Conservation (phyloP, 2,888 invertebrate genomes). For the Unio pictorum region DNA sequence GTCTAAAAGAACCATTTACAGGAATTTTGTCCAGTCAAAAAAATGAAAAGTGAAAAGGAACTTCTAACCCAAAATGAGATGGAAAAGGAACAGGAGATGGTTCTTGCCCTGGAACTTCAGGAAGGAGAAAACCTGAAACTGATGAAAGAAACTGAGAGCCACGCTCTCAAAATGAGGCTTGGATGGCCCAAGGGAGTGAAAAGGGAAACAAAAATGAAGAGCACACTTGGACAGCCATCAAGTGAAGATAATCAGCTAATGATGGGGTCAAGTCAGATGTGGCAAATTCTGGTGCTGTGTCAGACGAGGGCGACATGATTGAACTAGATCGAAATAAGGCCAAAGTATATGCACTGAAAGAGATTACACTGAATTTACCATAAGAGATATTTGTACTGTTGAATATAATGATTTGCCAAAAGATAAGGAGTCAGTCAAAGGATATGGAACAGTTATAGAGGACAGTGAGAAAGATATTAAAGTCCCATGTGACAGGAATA, state of each 20-base stretch:
- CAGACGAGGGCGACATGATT: background rate
- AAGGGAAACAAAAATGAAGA: slow-evolving; percentile 51
- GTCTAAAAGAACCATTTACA: slow-evolving; percentile 66
- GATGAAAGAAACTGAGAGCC: slow-evolving; percentile 19
- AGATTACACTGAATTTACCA: too few relatives aligned
- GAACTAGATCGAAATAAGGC: too few relatives aligned
- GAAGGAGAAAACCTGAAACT: slow-evolving; percentile 38
- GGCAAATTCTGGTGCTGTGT: background rate
- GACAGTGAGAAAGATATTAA: too few relatives aligned
- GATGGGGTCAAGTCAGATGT: slow-evolving; percentile 16
- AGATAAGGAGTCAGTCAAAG: too few relatives aligned
- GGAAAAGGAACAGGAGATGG: slow-evolving; percentile 41
- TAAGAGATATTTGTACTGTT: too few relatives aligned
- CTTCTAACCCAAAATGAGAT: slow-evolving; percentile 44
- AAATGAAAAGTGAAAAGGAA: slow-evolving; percentile 40
- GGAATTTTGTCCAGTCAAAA: slow-evolving; percentile 63
- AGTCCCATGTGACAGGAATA: too few relatives aligned
- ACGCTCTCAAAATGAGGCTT: slow-evolving; percentile 28
- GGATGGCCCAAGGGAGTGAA: slow-evolving; percentile 55
- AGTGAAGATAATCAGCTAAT: slow-evolving; percentile 39
- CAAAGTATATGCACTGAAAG: too few relatives aligned
- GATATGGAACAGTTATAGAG: too few relatives aligned
- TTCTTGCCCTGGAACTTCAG: slow-evolving; percentile 40
- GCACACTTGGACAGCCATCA: slow-evolving; percentile 57
- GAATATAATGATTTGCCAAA: too few relatives aligned